Conservation (phyloP, 2,113 vertebrate genomes). For the Scopus umbretta region DNA sequence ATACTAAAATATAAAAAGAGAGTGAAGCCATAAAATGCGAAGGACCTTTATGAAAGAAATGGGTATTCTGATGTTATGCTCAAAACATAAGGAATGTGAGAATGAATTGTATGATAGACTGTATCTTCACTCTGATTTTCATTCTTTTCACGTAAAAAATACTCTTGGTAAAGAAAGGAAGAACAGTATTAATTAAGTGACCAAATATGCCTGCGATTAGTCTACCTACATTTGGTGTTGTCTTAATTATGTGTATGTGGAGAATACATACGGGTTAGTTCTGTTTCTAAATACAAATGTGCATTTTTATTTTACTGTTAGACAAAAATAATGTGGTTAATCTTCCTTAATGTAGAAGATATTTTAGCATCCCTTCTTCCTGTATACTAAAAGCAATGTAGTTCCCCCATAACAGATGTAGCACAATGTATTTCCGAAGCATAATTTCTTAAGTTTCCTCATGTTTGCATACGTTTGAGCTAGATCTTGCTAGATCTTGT, state of each 20-base stretch:
- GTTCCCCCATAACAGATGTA: background rate
- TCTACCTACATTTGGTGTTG: background rate
- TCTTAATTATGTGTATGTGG: background rate
- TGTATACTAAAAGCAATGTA: background rate
- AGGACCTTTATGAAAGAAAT: background rate
- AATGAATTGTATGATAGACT: background rate
- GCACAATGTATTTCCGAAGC: background rate
- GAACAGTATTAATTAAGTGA: background rate
- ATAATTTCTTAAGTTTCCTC: background rate
- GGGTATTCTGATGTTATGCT: background rate
- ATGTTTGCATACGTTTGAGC: background rate
- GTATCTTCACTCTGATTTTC: background rate
- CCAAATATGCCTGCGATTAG: background rate
- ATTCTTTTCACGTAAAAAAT: background rate
- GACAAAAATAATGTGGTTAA: background rate
- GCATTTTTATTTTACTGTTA: background rate
- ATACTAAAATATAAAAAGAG: slow-evolving; percentile 22
- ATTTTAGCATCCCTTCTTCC: background rate
- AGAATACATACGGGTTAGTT: background rate
- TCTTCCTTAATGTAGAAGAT: background rate
- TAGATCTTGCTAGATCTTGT: background rate
- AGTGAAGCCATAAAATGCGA: background rate
- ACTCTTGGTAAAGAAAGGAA: background rate
- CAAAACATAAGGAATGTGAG: background rate
- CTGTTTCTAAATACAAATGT: background rate